Evolutionary conservation across 2,888 invertebrate species (phyloP), one percentile per base, ranked within the genome.

Genomic region (Pharmacophagus antenor): DNA sequence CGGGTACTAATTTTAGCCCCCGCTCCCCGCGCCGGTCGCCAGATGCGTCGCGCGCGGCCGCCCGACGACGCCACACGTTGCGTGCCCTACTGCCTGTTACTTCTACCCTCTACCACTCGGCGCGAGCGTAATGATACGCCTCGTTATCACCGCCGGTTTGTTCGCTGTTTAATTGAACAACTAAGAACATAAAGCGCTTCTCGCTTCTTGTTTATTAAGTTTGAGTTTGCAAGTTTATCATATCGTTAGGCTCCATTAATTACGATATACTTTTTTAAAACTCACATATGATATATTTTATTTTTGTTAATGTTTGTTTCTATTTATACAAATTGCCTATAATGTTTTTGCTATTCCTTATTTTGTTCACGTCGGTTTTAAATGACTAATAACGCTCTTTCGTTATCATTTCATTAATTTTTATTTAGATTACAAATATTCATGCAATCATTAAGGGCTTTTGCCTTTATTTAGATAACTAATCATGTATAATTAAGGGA

Each of bases 1-100:
- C 87, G 87, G 84, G 76, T 81, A 92, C 92, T 91, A 92, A 92
- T 84, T 91, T 91, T 89, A 91, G 91, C 86, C 91, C 91, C 86
- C 91, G 86, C 58, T 48, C 50, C 59, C 54, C 59, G 55, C 59
- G 59, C 50, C 59, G 62, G 81, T 79, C 82, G 80, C 86, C 88
- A 87, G 85, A 87, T 87, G 88, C 87, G 82, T 74, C 82, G 82
- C 71, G 56, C 59, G 49, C 48, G 37, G 71, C 65, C 58, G 64
- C 60, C 66, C 70, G 72, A 75, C 79, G 72, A 81, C 50, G 50
- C 87, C 87, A 87, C 86, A 88, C 89, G 87, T 82, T 74, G 84
- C 79, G 82, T 81, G 82, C 85, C 84, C 82, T 80, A 78, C 83
- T 83, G 79, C 80, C 82, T 79, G 79, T 20, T 18, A 18, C 42